Evolutionary conservation across 2,113 vertebrate genomes (phyloP).

Genomic region (Toxotes chatareus): DNA sequence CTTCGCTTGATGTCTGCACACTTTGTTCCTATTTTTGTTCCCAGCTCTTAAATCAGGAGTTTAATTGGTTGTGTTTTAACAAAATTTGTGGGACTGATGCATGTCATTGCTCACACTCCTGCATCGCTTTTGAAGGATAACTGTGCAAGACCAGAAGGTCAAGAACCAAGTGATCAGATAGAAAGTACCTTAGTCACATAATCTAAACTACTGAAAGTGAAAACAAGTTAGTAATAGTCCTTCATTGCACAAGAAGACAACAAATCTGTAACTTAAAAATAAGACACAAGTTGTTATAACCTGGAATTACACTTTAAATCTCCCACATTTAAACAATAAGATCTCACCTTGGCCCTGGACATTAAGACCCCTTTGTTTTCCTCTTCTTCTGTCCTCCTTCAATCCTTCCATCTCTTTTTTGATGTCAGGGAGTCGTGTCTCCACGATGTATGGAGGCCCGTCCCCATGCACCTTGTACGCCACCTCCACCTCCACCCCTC

Average conservation of each 20-base stretch:
- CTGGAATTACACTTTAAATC: neutral
- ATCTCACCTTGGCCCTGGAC: conserved; percentile 72
- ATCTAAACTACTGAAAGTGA: neutral
- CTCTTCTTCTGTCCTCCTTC: conserved; percentile 38
- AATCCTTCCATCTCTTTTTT: conserved; percentile 35
- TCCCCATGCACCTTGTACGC: conserved; percentile 86
- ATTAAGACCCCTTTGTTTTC: conserved; percentile 47
- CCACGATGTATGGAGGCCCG: conserved; percentile 90
- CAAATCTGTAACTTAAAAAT: neutral
- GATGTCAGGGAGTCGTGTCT: conserved; percentile 87
- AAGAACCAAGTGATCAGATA: neutral
- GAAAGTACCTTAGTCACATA: neutral
- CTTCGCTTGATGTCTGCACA: too few species aligned
- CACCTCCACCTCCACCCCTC: conserved; percentile 77
- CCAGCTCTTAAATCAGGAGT: neutral
- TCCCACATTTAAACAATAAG: neutral
- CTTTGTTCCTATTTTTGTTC: neutral
- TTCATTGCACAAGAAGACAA: neutral
- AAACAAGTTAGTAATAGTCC: neutral
- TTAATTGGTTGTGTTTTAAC: neutral
- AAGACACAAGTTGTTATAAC: conserved; percentile 4
- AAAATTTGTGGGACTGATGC: neutral
- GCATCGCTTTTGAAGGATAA: conserved; percentile 3
- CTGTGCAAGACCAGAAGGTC: neutral
- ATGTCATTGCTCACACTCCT: neutral